phyloP scores from a whole-genome alignment of 2,888 invertebrate genomes.

The Nyleta sp. region DNA sequence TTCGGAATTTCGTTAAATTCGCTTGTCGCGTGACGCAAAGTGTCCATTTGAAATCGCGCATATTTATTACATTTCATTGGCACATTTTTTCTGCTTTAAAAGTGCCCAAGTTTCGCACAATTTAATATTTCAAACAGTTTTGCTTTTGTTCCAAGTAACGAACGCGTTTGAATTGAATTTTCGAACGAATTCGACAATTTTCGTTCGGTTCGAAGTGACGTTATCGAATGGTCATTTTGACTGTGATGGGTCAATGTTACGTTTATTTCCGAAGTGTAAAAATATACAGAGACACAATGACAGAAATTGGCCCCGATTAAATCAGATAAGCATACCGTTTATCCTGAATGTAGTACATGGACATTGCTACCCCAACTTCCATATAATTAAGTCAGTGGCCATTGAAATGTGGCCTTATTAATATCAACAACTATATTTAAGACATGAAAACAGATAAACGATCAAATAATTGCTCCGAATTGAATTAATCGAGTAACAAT shows the following conservation, averaged over 20 bases:
- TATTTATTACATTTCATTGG: constrained; percentile 5
- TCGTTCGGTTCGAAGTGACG: background rate
- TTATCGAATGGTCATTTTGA: background rate
- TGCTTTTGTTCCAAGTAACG: too few relatives aligned
- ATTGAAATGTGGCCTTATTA: too few relatives aligned
- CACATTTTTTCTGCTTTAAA: background rate
- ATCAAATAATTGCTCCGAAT: too few relatives aligned
- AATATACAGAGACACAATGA: constrained; percentile 33
- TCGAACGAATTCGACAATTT: too few relatives aligned
- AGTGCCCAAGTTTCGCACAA: background rate
- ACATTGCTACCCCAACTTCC: constrained; percentile 49
- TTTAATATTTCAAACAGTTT: background rate
- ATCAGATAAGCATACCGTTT: constrained; percentile 37
- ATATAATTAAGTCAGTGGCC: constrained; percentile 50
- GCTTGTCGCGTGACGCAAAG: constrained; percentile 17
- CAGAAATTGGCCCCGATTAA: constrained; percentile 55
- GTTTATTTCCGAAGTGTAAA: constrained; percentile 27
- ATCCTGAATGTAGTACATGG: constrained; percentile 62
- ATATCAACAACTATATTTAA: too few relatives aligned
- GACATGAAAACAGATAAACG: too few relatives aligned
- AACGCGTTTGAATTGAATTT: too few relatives aligned
- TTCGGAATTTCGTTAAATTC: constrained; percentile 34
- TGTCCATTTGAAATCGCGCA: background rate
- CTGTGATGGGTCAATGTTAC: constrained; percentile 40
- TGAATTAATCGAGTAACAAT: too few relatives aligned